phyloP scores from a whole-genome alignment of 2,113 vertebrate species.

The Callaeas wilsoni region DNA sequence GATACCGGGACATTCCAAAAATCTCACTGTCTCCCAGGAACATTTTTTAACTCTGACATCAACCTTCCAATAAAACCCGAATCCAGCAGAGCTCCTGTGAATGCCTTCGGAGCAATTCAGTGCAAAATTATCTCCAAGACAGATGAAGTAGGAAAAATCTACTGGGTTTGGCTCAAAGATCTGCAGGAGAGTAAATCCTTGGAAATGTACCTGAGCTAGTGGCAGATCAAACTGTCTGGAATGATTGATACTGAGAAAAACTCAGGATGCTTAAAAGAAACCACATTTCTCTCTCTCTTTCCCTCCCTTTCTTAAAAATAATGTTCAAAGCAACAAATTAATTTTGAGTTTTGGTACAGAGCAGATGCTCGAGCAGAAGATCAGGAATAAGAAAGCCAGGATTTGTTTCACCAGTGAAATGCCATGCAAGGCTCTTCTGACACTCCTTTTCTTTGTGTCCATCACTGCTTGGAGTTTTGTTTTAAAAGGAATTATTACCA shows the following conservation, averaged over 20 bases:
- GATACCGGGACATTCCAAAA: constrained; percentile 45
- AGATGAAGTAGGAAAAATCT: constrained; percentile 47
- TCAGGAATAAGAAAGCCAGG: constrained; percentile 14
- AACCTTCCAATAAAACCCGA: constrained; percentile 42
- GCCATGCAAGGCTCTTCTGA: not conserved
- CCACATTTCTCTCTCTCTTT: not conserved
- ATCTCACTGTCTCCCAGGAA: constrained; percentile 50
- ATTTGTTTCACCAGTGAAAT: not conserved
- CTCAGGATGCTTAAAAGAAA: not conserved
- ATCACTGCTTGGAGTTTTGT: not conserved
- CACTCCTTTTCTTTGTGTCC: not conserved
- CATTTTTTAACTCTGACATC: constrained; percentile 62
- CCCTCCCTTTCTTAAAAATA: not conserved
- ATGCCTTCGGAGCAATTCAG: constrained; percentile 15
- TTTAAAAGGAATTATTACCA: constrained; percentile 37
- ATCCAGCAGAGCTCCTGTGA: constrained; percentile 38
- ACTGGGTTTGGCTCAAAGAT: not conserved
- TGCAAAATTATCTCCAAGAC: constrained; percentile 52
- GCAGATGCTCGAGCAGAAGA: constrained; percentile 1
- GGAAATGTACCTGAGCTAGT: not conserved
- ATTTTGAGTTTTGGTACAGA: not conserved
- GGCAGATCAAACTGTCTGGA: not conserved
- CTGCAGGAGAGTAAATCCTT: not conserved
- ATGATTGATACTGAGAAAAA: not conserved
- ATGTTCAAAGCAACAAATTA: not conserved